Evolutionary conservation across 1,140 invertebrate genomes (phyloP).

Genomic region (Ceratoteleas bidentatus): DNA sequence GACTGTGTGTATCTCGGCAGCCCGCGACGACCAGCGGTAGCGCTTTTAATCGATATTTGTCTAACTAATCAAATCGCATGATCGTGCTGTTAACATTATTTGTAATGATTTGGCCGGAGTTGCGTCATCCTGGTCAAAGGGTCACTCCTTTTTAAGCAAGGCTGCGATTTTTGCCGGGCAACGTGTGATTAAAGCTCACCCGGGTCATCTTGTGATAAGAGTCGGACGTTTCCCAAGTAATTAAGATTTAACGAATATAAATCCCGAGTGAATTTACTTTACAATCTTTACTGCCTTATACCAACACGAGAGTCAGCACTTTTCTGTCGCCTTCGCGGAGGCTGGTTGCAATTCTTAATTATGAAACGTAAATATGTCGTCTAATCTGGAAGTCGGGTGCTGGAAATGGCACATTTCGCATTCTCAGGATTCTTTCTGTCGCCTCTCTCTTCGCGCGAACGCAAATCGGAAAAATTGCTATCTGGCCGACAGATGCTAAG

Average conservation of each 20-base stretch:
- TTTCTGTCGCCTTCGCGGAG: no score
- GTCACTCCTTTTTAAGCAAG: not conserved
- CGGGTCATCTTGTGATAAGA: not conserved
- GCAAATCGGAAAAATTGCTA: no score
- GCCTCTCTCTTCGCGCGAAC: no score
- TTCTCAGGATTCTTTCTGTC: no score
- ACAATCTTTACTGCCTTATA: not conserved
- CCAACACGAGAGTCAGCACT: no score
- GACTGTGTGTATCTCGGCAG: slow-evolving; percentile 13
- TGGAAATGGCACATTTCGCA: no score
- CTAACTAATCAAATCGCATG: slow-evolving; percentile 55
- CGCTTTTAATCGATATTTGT: slow-evolving; percentile 51
- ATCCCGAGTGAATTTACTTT: not conserved
- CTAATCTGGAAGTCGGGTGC: no score
- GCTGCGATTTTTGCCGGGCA: not conserved
- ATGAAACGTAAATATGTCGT: no score
- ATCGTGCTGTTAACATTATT: slow-evolving; percentile 41
- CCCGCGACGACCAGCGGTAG: slow-evolving; percentile 25
- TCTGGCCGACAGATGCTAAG: slow-evolving; percentile 14
- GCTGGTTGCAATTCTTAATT: no score
- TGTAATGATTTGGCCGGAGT: slow-evolving; percentile 18
- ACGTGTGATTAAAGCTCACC: not conserved
- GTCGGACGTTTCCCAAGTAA: not conserved
- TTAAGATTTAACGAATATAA: not conserved
- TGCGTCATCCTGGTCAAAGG: not conserved